These are phyloP conservation scores for Molorchus minor DNA, from an alignment of 2,888 invertebrate species.

Conservation along the genomic window DNA sequence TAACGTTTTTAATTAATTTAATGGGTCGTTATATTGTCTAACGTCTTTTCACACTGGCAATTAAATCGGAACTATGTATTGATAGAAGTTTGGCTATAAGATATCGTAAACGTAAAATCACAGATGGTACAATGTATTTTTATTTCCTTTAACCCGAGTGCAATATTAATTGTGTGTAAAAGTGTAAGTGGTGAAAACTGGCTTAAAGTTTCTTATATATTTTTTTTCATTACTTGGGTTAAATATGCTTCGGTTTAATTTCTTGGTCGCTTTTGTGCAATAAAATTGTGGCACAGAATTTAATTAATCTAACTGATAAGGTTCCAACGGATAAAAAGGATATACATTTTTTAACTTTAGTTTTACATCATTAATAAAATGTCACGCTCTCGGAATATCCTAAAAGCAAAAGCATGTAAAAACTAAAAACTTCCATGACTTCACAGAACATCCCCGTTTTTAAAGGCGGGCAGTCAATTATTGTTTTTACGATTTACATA, in stretches of 20 bases:
- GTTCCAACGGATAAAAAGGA: background rate
- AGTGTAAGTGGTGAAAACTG: too few species aligned
- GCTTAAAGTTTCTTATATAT: too few species aligned
- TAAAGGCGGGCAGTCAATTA: background rate
- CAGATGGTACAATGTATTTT: too few species aligned
- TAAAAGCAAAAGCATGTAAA: conserved; percentile 29
- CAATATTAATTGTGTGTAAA: too few species aligned
- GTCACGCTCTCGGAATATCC: conserved; percentile 16
- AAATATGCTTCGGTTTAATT: too few species aligned
- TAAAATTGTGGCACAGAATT: conserved; percentile 3
- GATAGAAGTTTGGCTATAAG: too few species aligned
- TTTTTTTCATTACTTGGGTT: too few species aligned
- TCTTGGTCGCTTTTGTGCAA: background rate
- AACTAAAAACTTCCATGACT: conserved; percentile 24
- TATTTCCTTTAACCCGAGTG: too few species aligned
- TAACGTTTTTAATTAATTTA: background rate
- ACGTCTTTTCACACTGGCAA: background rate
- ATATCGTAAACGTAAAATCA: too few species aligned
- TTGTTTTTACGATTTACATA: background rate
- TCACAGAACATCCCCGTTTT: conserved; percentile 16
- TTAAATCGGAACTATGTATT: background rate
- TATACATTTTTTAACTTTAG: conserved; percentile 22
- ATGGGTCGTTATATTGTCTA: background rate
- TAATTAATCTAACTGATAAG: conserved; percentile 3
- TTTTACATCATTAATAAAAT: conserved; percentile 28